Evolutionary conservation across 2,113 vertebrate genomes (phyloP), one percentile per base, ranked within the genome.

Genomic region (Microtus pennsylvanicus): DNA sequence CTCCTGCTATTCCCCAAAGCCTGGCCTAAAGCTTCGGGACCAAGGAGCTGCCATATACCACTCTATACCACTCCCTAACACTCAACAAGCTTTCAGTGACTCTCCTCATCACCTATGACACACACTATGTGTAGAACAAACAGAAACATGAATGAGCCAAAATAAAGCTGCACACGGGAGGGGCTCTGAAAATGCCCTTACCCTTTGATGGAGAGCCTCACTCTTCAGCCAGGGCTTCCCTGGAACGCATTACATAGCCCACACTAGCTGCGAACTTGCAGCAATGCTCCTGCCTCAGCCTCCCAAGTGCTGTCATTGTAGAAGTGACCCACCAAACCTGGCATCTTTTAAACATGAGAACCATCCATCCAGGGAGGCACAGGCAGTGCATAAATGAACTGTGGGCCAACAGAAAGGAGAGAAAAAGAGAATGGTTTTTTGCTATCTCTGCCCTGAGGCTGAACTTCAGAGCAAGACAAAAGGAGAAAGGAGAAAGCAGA

Each of bases 391-490:
- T 33, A 63, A 67, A 42, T 38, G 3, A 58, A 16, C 26, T 58
- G 4, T 80, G 1, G 9, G 89, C 10, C 74, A 67, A 63, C 24
- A 55, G 45, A 67, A 47, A 92, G 61, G 14, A 61, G 30, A 47
- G 28, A 45, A 22, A 33, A 38, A 19, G 33, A 67, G 33, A 65
- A 50, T 9, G 16, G 5, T 14, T 93, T 50, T 78, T 92, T 50
- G 21, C 45, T 26, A 94, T 50, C 69, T 72, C 86, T 63, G 76
- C 5, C 81, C 50, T 52, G 24, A 28, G 16, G 19, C 55, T 78
- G 21, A 93, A 58, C 89, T 89, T 95, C 28, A 82, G 88, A 80
- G 76, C 16, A 77, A 82, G 74, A 82, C 26, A 14, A 78, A 78
- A 30, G 90, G 82, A 69, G 88, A 78, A 70, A n/a, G 90, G 65